Evolutionary conservation across 2,797 vertebrate genomes (phyloP).

Genomic region (Lithobates sylvaticus): DNA sequence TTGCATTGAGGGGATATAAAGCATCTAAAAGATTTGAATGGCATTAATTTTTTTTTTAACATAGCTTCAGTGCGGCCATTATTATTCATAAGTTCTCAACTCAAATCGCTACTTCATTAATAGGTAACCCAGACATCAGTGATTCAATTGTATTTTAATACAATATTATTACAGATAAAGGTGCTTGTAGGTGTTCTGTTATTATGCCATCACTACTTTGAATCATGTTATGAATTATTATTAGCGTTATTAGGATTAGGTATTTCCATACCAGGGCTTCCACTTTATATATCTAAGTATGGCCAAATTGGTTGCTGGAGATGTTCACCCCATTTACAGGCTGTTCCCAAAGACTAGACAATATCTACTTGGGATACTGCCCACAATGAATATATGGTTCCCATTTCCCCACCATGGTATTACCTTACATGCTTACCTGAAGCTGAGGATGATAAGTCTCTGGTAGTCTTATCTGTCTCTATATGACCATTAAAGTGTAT

Average conservation of each 20-base stretch:
- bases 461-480: too few relatives aligned
- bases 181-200: background rate
- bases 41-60: background rate
- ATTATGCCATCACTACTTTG: background rate
- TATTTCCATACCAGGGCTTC: background rate
- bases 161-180: slow-evolving; percentile 5
- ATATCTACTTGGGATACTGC: too few relatives aligned
- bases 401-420: too few relatives aligned
- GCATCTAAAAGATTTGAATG: background rate
- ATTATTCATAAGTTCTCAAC: background rate
- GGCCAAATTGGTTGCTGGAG: background rate
- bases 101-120: background rate
- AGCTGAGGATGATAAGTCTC: too few relatives aligned
- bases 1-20: background rate
- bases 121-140: background rate
- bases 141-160: background rate
- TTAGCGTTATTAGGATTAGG: background rate
- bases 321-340: background rate
- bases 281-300: background rate
- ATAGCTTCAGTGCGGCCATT: background rate
- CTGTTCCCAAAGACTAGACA: too few relatives aligned
- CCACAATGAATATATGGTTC: too few relatives aligned
- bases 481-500: too few relatives aligned
- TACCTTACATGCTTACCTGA: too few relatives aligned
- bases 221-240: background rate